Evolutionary conservation across 2,888 invertebrate genomes (phyloP).

Genomic region (Halictus quadricinctus): DNA sequence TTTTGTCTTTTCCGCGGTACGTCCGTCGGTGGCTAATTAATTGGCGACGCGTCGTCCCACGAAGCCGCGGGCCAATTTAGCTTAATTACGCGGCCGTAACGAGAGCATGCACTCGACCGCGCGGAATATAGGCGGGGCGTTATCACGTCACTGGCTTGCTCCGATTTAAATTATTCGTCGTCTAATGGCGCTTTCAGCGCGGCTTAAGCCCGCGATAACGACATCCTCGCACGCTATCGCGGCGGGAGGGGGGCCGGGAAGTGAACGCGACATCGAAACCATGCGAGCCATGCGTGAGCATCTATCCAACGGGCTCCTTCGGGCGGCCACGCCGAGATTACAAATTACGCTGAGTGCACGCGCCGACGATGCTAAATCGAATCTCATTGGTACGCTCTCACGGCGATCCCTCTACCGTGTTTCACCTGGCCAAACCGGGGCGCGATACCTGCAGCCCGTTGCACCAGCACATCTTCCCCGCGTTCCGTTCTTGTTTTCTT

Average conservation of each 20-base stretch:
- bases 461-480: not conserved
- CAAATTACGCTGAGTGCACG: constrained; percentile 60
- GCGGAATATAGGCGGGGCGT: constrained; percentile 30
- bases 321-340: constrained; percentile 42
- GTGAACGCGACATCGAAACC: constrained; percentile 10
- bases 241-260: not conserved
- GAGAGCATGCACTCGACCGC: constrained; percentile 34
- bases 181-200: constrained; percentile 67
- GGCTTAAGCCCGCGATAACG: constrained; percentile 60
- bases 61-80: constrained; percentile 53
- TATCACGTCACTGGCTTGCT: constrained; percentile 60
- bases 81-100: constrained; percentile 60
- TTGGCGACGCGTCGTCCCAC: constrained; percentile 11
- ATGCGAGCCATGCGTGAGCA: constrained; percentile 14
- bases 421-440: not conserved
- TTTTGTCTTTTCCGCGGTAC: not conserved
- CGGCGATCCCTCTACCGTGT: not conserved
- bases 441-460: not conserved
- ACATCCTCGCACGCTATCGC: constrained; percentile 52
- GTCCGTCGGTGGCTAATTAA: not conserved
- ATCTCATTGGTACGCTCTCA: constrained; percentile 12
- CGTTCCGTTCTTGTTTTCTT: constrained; percentile 4
- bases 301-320: constrained; percentile 57
- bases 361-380: constrained; percentile 33
- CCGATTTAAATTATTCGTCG: constrained; percentile 67